A percentile compares a stretch with the other conserved stretches of the same genome.
phyloP scores from a whole-genome alignment of 1,140 invertebrate genomes.

The Bacillus rossius region DNA sequence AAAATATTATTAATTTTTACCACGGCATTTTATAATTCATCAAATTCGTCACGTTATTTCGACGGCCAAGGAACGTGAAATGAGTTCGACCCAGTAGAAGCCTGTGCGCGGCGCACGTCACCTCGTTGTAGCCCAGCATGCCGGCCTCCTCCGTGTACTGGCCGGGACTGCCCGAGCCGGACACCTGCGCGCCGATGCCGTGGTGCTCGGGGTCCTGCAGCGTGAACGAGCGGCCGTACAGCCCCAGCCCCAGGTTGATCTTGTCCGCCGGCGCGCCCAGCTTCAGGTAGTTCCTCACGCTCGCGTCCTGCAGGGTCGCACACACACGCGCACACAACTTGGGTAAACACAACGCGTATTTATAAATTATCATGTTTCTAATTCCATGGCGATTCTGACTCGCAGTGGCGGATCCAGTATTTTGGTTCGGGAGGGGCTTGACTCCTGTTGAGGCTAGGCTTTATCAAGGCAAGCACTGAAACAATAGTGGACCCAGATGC shows the following conservation, averaged over 20 bases:
- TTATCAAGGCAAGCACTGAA: too few species aligned
- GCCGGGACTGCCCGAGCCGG: conserved; percentile 54
- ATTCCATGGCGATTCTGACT: neutral
- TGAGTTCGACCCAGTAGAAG: too few species aligned
- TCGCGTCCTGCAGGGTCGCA: conserved; percentile 7
- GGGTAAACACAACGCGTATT: neutral
- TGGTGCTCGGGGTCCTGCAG: conserved; percentile 36
- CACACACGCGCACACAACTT: neutral
- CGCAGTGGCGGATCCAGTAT: too few species aligned
- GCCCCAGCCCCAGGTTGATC: conserved; percentile 46
- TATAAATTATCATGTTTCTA: neutral
- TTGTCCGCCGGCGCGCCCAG: conserved; percentile 44
- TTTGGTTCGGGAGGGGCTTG: too few species aligned
- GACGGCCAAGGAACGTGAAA: too few species aligned
- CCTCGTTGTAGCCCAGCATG: conserved; percentile 71
- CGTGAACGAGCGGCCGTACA: conserved; percentile 48
- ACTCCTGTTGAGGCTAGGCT: too few species aligned
- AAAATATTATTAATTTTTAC: too few species aligned
- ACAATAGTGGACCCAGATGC: too few species aligned
- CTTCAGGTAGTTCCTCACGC: conserved; percentile 40
- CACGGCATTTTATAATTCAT: too few species aligned
- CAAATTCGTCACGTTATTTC: too few species aligned
- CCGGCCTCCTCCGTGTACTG: conserved; percentile 64
- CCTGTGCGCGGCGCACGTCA: too few species aligned
- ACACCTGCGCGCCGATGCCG: conserved; percentile 44